Conservation (phyloP, 2,888 invertebrate species). For the Agrilus cyanescens region DNA sequence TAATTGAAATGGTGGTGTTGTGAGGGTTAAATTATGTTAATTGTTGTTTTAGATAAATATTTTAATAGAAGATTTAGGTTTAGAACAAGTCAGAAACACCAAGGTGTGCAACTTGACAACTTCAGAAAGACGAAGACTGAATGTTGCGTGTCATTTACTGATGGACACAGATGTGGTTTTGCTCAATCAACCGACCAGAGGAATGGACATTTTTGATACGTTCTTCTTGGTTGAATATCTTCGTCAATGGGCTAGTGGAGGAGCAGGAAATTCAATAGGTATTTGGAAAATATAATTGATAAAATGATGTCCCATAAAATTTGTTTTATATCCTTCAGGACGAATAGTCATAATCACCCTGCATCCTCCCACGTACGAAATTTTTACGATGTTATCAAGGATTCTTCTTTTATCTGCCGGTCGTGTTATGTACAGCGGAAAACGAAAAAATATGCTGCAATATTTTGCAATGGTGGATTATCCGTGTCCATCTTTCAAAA, state of each 20-base stretch:
- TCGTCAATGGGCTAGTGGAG: constrained; percentile 70
- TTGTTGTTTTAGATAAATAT: constrained; percentile 59
- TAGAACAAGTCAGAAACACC: constrained; percentile 80
- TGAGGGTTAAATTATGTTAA: not conserved
- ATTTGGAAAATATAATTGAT: constrained; percentile 6
- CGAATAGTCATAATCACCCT: constrained; percentile 82
- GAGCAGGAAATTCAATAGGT: constrained; percentile 32
- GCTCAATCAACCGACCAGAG: constrained; percentile 77
- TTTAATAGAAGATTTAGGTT: constrained; percentile 80
- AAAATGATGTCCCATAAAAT: too few species aligned
- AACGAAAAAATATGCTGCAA: constrained; percentile 78
- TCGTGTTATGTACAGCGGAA: constrained; percentile 82
- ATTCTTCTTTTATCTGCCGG: constrained; percentile 81
- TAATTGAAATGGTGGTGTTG: not conserved
- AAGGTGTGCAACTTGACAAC: constrained; percentile 75
- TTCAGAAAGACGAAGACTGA: constrained; percentile 76
- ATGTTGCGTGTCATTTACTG: constrained; percentile 80
- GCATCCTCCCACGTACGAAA: constrained; percentile 91
- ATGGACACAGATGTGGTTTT: constrained; percentile 78
- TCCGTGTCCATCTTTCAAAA: constrained; percentile 92
- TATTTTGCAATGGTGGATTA: constrained; percentile 82
- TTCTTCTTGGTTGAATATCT: constrained; percentile 91
- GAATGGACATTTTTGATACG: constrained; percentile 91
- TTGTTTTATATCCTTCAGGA: constrained; percentile 37
- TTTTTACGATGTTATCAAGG: constrained; percentile 84